Base-by-base conservation (phyloP, 2,888 invertebrate genomes). In the Orchesellides sinensis region DNA sequence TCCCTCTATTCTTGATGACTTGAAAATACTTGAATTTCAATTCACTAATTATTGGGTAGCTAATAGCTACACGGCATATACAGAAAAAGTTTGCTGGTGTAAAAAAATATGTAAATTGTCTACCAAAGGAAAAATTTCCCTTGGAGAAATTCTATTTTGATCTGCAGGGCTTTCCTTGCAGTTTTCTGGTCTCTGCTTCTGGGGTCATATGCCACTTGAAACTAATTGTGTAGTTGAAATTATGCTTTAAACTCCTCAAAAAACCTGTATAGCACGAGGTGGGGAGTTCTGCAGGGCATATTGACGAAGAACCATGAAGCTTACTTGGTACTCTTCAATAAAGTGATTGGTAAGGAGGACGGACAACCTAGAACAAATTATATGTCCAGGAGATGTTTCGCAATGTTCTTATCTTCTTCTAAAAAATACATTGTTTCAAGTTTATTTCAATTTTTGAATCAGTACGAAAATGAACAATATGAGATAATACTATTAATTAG, bases 1-100 rank as follows among this genome's bases (percentile, higher is more conserved):
- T 29, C 12, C 19, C 35, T 35, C 35, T 35, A 6, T 6, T 35
- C n/a, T 8, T 35, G 35, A 35, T 35, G 12, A 35, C 6, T 8
- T 49, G 49, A 49, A n/a, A 21, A 49, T 17, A 49, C 52, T 65
- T 74, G 35, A 74, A 52, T 63, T 70, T 61, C 49, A 63, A 35
- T 52, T 61, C 19, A 23, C 79, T 79, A 79, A 79, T 79, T 79
- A 79, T 72, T 79, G 70, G 69, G 79, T 79, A 12, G 49, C 17
- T 14, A 35, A 25, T 40, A 6, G 12, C 19, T 14, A 6, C 63
- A n/a, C 29, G 21, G 32, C 10, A 27, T 19, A 49, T 54, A 49
- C 29, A n/a, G 40, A 3, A 73, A 63, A 49, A 32, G 27, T 27
- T 32, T 49, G 61, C n/a, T n/a, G n/a, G n/a, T n/a, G n/a, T n/a